A percentile compares a stretch with the other conserved stretches of the same genome.
Evolutionary conservation across 2,888 invertebrate genomes (phyloP).

Genomic region (Rambutsinella grinnellia): DNA sequence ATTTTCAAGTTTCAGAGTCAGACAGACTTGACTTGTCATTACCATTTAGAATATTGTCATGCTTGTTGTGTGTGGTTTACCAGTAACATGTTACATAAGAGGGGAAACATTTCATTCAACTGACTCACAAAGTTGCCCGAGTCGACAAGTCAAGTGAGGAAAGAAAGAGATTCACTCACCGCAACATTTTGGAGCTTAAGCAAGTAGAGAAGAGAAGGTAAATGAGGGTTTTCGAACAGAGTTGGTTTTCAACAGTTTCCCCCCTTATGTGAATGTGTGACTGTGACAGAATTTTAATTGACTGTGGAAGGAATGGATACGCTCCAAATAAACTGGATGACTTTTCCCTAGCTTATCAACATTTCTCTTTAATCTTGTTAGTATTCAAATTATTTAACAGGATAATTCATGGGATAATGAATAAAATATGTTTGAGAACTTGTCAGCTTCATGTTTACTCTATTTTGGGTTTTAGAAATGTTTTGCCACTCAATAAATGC

Average conservation of each 20-base stretch:
- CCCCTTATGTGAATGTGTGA: constrained; percentile 11
- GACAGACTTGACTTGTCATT: not conserved
- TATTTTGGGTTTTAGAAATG: too few relatives aligned
- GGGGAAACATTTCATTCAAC: not conserved
- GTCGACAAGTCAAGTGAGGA: not conserved
- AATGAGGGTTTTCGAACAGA: not conserved
- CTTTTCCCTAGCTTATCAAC: not conserved
- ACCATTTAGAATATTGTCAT: not conserved
- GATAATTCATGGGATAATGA: constrained; percentile 1
- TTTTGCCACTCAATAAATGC: too few relatives aligned
- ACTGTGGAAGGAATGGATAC: constrained; percentile 25
- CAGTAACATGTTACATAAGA: not conserved
- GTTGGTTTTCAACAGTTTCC: not conserved
- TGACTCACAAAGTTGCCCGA: not conserved
- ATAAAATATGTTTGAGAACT: too few relatives aligned
- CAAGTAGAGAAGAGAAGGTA: not conserved
- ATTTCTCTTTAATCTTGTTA: constrained; percentile 6
- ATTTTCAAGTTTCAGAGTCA: not conserved
- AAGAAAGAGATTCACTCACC: not conserved
- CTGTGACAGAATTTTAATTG: constrained; percentile 47
- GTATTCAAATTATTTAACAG: constrained; percentile 25
- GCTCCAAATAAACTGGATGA: constrained; percentile 11
- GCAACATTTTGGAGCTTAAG: not conserved
- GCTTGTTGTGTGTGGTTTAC: not conserved
- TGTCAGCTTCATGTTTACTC: too few relatives aligned